Percentiles rank a stretch among this genome's conserved stretches.
These are phyloP conservation scores for Trichomalopsis sarcophagae DNA, from an alignment of 1,140 invertebrate species.

Conservation along the genomic window DNA sequence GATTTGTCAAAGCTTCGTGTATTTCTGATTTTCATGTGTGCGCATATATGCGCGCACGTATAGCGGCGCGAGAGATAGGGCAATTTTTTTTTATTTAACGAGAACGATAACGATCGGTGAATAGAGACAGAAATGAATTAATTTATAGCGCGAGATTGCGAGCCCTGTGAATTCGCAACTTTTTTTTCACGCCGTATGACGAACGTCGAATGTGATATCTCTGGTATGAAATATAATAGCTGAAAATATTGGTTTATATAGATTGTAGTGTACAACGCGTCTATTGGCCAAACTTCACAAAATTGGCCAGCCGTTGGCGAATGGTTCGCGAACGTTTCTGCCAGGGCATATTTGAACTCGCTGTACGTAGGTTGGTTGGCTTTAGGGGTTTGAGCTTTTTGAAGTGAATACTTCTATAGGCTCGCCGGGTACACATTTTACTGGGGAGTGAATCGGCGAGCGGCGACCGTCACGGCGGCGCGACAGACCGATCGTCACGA, in stretches of 20 bases:
- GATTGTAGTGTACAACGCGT: no score
- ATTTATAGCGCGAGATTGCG: constrained; percentile 5
- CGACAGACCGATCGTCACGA: no score
- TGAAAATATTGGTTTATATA: background rate
- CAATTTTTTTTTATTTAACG: constrained; percentile 16
- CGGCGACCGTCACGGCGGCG: no score
- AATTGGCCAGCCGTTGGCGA: no score
- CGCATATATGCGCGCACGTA: background rate
- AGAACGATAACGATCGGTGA: constrained; percentile 30
- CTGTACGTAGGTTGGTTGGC: no score
- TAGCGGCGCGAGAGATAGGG: background rate
- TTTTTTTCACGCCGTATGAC: background rate
- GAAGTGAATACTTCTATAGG: no score
- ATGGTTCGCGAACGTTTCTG: no score
- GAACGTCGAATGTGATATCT: constrained; percentile 17
- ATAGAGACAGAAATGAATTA: constrained; percentile 22
- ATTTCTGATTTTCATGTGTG: constrained; percentile 34
- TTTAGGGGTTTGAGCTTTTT: no score
- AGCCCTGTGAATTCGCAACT: background rate
- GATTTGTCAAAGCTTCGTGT: constrained; percentile 38
- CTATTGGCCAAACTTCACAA: no score
- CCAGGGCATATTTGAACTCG: no score
- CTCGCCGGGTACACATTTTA: no score
- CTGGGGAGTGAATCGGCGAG: no score
- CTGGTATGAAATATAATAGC: background rate